phyloP scores from a whole-genome alignment of 2,797 vertebrate genomes.

The Natrix natrix region DNA sequence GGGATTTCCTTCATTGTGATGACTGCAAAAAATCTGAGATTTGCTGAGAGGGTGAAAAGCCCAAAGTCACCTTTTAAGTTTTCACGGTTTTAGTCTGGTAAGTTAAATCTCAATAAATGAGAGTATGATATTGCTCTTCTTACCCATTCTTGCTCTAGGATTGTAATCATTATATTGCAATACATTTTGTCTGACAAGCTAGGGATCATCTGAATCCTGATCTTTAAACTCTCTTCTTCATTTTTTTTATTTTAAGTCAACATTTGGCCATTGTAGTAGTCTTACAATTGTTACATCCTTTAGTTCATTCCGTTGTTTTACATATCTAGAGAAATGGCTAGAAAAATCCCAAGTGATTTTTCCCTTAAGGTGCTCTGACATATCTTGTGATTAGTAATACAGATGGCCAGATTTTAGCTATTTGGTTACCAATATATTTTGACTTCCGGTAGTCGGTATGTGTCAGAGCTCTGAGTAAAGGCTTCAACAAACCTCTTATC shows the following conservation, averaged over 20 bases:
- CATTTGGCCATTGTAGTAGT: background rate
- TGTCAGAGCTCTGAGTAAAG: background rate
- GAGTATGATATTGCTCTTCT: background rate
- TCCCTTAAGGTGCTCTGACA: background rate
- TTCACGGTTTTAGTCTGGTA: background rate
- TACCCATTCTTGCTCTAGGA: background rate
- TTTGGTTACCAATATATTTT: background rate
- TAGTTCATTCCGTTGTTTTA: background rate
- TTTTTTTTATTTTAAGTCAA: background rate
- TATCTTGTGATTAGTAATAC: background rate
- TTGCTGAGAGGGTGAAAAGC: background rate
- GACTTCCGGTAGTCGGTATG: background rate
- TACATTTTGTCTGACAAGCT: background rate
- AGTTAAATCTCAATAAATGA: background rate
- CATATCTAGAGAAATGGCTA: background rate
- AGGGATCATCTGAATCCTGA: background rate
- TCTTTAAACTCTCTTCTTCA: background rate
- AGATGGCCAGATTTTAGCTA: background rate
- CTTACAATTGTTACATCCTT: background rate
- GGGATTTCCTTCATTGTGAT: background rate
- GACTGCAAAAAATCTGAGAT: background rate
- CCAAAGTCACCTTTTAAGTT: background rate
- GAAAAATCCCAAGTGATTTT: background rate
- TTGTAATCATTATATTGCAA: background rate
- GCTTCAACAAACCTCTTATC: background rate